phyloP scores from a whole-genome alignment of 2,888 invertebrate species.

The Phania funesta region DNA sequence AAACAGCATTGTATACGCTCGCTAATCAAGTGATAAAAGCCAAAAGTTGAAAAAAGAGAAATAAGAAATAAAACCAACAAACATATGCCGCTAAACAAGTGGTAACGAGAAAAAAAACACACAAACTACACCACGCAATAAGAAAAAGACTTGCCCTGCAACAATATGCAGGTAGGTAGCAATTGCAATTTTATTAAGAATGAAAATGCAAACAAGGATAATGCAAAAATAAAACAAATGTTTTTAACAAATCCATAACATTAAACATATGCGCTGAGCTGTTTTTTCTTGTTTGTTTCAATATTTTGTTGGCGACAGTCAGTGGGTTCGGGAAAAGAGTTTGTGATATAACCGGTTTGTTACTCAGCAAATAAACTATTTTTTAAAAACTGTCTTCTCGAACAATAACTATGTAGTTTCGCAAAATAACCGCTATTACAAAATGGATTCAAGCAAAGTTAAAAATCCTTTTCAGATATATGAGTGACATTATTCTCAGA shows the following conservation, averaged over 20 bases:
- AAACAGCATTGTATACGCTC: not conserved
- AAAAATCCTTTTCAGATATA: too few relatives aligned
- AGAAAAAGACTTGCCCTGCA: conserved; percentile 3
- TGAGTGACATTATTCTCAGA: too few relatives aligned
- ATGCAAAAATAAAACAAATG: conserved; percentile 9
- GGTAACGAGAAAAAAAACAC: not conserved
- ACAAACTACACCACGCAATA: not conserved
- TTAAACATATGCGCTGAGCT: not conserved
- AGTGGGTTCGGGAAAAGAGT: too few relatives aligned
- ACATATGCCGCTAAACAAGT: conserved; percentile 37
- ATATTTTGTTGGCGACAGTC: too few relatives aligned
- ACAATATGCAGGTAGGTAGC: not conserved
- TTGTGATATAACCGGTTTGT: too few relatives aligned
- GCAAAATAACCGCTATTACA: too few relatives aligned
- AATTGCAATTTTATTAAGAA: not conserved
- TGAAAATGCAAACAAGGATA: not conserved
- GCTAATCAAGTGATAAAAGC: conserved; percentile 43
- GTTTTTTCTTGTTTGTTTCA: too few relatives aligned
- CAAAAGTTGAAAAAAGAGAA: not conserved
- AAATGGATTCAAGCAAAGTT: too few relatives aligned
- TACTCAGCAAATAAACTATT: too few relatives aligned
- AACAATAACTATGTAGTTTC: too few relatives aligned
- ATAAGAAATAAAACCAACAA: conserved; percentile 12
- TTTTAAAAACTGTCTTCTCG: not conserved
- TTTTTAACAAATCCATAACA: conserved; percentile 12